phyloP scores from a whole-genome alignment of 2,888 invertebrate species.

The Acrobasis repandana region DNA sequence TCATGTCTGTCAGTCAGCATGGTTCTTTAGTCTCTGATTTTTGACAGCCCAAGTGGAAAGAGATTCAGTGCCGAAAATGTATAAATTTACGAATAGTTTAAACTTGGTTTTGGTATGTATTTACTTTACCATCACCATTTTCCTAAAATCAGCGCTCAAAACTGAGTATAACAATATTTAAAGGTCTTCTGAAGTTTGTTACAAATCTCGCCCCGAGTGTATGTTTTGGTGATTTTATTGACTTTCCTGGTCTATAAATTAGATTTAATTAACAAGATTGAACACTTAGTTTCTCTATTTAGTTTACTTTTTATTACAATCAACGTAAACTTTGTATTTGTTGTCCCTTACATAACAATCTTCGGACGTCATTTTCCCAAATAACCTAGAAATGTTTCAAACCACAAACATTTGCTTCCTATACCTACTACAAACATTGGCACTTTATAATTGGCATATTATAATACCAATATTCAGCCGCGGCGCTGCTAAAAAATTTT shows the following conservation, averaged over 20 bases:
- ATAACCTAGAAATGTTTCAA: constrained; percentile 57
- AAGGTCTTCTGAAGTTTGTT: neutral
- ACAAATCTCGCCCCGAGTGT: constrained; percentile 13
- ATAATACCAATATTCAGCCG: neutral
- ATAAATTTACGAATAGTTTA: constrained; percentile 72
- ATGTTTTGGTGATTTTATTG: constrained; percentile 41
- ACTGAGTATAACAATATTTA: neutral
- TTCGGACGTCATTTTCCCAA: constrained; percentile 62
- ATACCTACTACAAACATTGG: constrained; percentile 1
- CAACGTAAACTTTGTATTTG: constrained; percentile 50
- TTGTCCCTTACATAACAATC: constrained; percentile 76
- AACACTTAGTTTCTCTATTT: neutral
- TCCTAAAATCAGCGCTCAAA: neutral
- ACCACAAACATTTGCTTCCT: constrained; percentile 9
- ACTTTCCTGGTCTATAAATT: constrained; percentile 2
- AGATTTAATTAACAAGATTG: constrained; percentile 21
- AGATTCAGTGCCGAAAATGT: constrained; percentile 76
- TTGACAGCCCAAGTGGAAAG: constrained; percentile 69
- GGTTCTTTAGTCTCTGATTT: constrained; percentile 56
- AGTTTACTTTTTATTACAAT: constrained; percentile 30
- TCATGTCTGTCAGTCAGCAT: too few species aligned
- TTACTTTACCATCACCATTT: constrained; percentile 21
- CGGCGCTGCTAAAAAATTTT: neutral
- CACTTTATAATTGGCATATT: neutral
- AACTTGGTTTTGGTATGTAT: constrained; percentile 69